Conservation (phyloP, 2,113 vertebrate genomes). For the Rostratula benghalensis region DNA sequence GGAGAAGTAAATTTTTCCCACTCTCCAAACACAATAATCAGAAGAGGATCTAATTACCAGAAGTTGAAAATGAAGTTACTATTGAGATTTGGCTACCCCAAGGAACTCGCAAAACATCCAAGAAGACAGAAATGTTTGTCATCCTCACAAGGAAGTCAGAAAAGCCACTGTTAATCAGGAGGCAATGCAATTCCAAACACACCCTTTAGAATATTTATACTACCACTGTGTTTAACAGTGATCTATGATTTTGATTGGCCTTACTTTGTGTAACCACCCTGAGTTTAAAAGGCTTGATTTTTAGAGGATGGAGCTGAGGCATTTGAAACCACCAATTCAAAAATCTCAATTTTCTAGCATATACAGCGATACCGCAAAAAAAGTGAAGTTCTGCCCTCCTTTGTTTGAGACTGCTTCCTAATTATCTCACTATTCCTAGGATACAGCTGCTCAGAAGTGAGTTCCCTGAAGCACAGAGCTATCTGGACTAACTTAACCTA, state of each 20-base stretch:
- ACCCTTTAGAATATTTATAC: background rate
- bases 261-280: background rate
- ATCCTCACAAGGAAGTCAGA: background rate
- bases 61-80: background rate
- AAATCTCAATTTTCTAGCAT: background rate
- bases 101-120: background rate
- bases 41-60: background rate
- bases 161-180: background rate
- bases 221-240: background rate
- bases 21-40: background rate
- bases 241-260: background rate
- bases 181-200: background rate
- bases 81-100: background rate
- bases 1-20: background rate
- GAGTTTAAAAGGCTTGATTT: background rate
- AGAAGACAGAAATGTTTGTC: background rate
- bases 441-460: background rate
- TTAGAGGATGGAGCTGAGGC: background rate
- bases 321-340: background rate
- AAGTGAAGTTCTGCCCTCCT: background rate
- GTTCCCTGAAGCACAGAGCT: slow-evolving; percentile 34
- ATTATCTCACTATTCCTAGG: slow-evolving; percentile 8
- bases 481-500: slow-evolving; percentile 26
- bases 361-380: background rate
- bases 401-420: slow-evolving; percentile 15